Conservation (phyloP, 2,888 invertebrate species). For the Arctia plantaginis region DNA sequence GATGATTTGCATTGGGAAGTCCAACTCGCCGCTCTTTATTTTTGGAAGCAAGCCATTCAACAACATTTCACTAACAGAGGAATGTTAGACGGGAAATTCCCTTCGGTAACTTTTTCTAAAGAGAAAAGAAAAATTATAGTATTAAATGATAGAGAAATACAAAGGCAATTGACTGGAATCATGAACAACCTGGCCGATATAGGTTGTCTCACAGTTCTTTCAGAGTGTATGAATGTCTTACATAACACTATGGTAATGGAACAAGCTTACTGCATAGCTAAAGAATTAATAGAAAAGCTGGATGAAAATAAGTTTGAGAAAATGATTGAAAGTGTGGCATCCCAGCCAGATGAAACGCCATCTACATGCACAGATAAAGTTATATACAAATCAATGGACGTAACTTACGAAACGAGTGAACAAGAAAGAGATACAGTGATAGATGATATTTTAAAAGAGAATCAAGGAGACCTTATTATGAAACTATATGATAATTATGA, state of each 20-base stretch:
- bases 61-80: constrained; percentile 82
- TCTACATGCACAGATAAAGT: constrained; percentile 19
- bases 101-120: constrained; percentile 90
- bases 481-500: constrained; percentile 78
- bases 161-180: constrained; percentile 86
- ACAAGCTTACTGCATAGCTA: constrained; percentile 82
- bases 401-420: constrained; percentile 12
- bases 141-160: constrained; percentile 87
- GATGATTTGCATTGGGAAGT: constrained; percentile 92
- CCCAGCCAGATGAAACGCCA: constrained; percentile 18
- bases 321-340: constrained; percentile 26
- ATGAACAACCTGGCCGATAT: constrained; percentile 87
- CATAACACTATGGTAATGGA: constrained; percentile 89
- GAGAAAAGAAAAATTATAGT: constrained; percentile 90
- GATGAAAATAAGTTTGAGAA: constrained; percentile 76
- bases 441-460: constrained; percentile 85
- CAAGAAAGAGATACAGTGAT: constrained; percentile 69
- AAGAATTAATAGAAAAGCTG: constrained; percentile 78
- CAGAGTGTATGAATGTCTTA: constrained; percentile 87
- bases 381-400: constrained; percentile 30
- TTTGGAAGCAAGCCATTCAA: constrained; percentile 88
- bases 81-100: constrained; percentile 91
- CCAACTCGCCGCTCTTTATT: constrained; percentile 88
- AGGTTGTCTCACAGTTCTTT: constrained; percentile 89
- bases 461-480: constrained; percentile 84